These are phyloP conservation scores for Distichodus sexfasciatus DNA, from an alignment of 2,797 vertebrate species.

Conservation along the genomic window DNA sequence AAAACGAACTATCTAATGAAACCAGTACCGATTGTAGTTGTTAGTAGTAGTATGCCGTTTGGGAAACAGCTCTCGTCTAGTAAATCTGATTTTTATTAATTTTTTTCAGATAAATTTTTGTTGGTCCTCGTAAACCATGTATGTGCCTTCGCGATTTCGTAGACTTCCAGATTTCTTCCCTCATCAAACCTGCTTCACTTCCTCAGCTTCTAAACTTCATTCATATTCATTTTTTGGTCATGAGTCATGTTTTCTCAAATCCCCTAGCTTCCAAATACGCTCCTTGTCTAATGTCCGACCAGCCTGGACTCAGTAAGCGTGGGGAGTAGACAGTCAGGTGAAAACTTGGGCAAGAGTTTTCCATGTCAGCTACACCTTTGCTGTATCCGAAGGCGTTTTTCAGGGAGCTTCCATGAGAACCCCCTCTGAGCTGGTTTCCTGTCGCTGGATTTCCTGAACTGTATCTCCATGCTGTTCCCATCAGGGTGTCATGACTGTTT, in stretches of 20 bases:
- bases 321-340: background rate
- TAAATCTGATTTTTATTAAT: too few species aligned
- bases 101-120: too few species aligned
- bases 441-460: slow-evolving; percentile 6
- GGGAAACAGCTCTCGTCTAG: too few species aligned
- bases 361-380: background rate
- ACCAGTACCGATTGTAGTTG: too few species aligned
- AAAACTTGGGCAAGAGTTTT: background rate
- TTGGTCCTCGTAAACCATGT: too few species aligned
- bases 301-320: background rate
- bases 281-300: background rate
- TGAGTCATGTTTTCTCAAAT: slow-evolving; percentile 31
- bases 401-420: background rate
- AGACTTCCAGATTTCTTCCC: too few species aligned
- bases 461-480: background rate
- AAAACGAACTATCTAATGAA: too few species aligned
- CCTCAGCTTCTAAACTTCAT: too few species aligned
- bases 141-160: too few species aligned
- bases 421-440: background rate
- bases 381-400: background rate
- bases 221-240: background rate
- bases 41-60: too few species aligned
- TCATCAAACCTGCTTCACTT: too few species aligned
- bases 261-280: background rate
- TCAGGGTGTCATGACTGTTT: background rate